Evolutionary conservation across 2,888 invertebrate genomes (phyloP).

Genomic region (Synergus laeviventris): DNA sequence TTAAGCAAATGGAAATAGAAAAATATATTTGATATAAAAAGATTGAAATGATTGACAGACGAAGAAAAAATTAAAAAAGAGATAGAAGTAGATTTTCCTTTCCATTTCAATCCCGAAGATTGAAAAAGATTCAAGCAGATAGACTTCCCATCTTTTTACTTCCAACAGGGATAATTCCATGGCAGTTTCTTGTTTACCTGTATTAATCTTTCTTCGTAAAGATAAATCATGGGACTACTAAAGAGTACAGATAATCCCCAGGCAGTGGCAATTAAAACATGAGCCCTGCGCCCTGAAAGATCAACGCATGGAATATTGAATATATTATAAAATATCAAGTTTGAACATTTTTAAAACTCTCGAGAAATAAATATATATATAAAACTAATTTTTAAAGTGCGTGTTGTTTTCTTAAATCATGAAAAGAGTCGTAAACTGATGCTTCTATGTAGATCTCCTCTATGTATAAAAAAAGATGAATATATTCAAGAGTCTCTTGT

Average conservation of each 20-base stretch:
- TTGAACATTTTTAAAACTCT: background rate
- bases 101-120: too few relatives aligned
- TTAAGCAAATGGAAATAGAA: too few relatives aligned
- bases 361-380: too few relatives aligned
- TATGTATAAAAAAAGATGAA: constrained; percentile 1
- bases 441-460: background rate
- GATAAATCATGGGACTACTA: constrained; percentile 87
- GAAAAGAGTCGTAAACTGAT: background rate
- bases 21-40: too few relatives aligned
- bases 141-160: too few relatives aligned
- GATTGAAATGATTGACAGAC: too few relatives aligned
- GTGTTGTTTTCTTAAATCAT: background rate
- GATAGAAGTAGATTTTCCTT: too few relatives aligned
- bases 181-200: constrained; percentile 77
- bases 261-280: constrained; percentile 86
- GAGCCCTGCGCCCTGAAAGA: constrained; percentile 89
- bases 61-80: too few relatives aligned
- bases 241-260: constrained; percentile 91
- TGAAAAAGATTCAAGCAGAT: too few relatives aligned
- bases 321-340: constrained; percentile 11
- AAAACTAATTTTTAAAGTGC: too few relatives aligned
- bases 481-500: constrained; percentile 24
- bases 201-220: constrained; percentile 88
- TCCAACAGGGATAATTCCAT: too few relatives aligned
- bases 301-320: constrained; percentile 33